Base-by-base conservation (phyloP, 1,140 invertebrate genomes). In the Copidosoma floridanum region DNA sequence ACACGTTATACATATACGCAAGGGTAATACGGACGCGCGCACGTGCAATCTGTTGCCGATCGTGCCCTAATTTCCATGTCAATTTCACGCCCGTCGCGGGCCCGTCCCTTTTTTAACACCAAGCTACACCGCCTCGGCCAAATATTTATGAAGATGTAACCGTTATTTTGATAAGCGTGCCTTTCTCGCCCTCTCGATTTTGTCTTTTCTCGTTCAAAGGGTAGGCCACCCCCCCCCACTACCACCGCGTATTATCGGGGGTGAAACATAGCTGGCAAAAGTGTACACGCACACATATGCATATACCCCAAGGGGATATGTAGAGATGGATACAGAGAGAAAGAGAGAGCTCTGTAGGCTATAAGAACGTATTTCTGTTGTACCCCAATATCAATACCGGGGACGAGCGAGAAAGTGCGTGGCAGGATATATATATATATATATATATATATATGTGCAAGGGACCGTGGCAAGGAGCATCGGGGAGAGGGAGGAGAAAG, bases 141-240 rank as follows among this genome's bases (percentile, higher is more conserved):
- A 80, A 78, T 79, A 80, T 80, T 80, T 77, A 79, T 79, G 73
- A 80, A 79, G 76, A 79, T 76, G 78, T 79, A 79, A 78, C 69
- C 73, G 71, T 78, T 79, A 79, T 80, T 80, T 76, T 78, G 76
- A 79, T 80, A 79, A 78, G 76, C 74, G 72, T 68, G 60, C 38
- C 52, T 2, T 6, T 24, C n/a, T n/a, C n/a, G 7, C 43, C 35
- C 23, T 5, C 40, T 47, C n/a, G 14, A 3, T 14, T 20, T 18
- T 38, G 54, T 14, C 55, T 50, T n/a, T 27, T 18, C 10, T 26
- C 43, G 29, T n/a, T n/a, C n/a, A n/a, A 20, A 14, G 20, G 37
- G 38, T 50, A 47, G 44, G 51, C 61, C 65, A n/a, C 35, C 46
- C 21, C 6, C 43, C 4, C 0, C 12, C 23, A 24, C 20, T 11